Base-by-base conservation (phyloP, 2,113 vertebrate genomes). In the Psittacara wagleri region DNA sequence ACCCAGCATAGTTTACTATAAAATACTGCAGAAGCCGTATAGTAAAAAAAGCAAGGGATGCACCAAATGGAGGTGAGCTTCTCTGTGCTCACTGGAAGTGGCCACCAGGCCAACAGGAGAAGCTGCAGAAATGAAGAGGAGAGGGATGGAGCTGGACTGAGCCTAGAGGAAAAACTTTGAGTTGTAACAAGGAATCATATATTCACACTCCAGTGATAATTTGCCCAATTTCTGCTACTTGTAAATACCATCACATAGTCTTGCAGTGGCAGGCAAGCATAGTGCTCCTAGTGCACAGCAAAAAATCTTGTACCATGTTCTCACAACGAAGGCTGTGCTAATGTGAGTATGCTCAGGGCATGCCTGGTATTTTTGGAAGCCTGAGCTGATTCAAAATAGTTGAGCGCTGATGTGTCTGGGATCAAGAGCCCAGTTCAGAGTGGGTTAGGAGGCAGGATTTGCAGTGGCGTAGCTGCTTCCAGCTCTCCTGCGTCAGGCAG, bases 211-310 rank as follows among this genome's bases (percentile, higher is more conserved):
- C 6, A 5, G 22, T 24, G 43, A 48, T 20, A 44, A n/a, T 19
- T 79, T 85, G 7, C 48, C 70, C 22, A 0, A 3, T 66, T 61
- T 39, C 37, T 61, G 20, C 52, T 35, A 0, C 27, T 14, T 52
- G 24, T 69, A 11, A 35, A 11, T 29, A 63, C 41, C n/a, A 33
- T 49, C 22, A 1, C 0, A 0, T 9, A 43, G 61, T 37, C 62
- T 33, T 39, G 28, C 2, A 2, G 88, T 0, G 1, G 16, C 87
- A 1, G 28, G 29, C 0, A 1, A 63, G 46, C 1, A 0, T 1
- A 0, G 46, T n/a, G 69, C 51, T 59, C 18, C 41, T 64, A 17
- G 29, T 10, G 8, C 0, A 0, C 51, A 59, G 48, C 68, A 39
- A 25, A 69, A 13, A 6, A 7, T 57, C 59, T 52, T 8, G 3